phyloP scores from a whole-genome alignment of 92 coral and sea anemone genomes.

The Palythoa heliodiscus region DNA sequence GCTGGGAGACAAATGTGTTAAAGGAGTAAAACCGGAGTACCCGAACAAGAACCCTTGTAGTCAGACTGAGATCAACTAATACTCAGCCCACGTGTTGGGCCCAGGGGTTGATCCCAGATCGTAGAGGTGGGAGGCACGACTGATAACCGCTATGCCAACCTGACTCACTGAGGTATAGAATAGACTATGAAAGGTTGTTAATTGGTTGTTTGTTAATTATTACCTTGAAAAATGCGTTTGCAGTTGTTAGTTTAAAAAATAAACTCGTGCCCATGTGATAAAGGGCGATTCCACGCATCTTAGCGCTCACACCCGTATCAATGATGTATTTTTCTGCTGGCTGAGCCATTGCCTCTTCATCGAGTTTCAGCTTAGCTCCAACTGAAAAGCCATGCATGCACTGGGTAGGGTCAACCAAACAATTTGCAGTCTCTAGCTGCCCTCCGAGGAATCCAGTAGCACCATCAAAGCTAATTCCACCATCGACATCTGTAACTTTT shows the following conservation, averaged over 20 bases:
- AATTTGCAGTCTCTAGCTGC: constrained; percentile 52
- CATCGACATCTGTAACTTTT: constrained; percentile 49
- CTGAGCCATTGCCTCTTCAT: constrained; percentile 58
- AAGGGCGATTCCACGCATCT: constrained; percentile 62
- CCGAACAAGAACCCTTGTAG: too few species aligned
- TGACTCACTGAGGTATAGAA: too few species aligned
- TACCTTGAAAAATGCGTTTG: constrained; percentile 72
- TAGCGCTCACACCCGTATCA: constrained; percentile 76
- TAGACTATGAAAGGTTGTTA: too few species aligned
- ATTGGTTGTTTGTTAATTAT: not conserved
- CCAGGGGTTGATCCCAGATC: too few species aligned
- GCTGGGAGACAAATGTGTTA: too few species aligned
- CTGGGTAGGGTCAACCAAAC: constrained; percentile 67
- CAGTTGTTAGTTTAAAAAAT: constrained; percentile 69
- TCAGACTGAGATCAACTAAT: too few species aligned
- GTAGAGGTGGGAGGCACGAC: too few species aligned
- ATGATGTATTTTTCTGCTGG: constrained; percentile 70
- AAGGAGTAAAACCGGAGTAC: too few species aligned
- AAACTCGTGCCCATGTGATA: constrained; percentile 66
- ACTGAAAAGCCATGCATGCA: constrained; percentile 69
- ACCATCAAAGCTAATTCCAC: constrained; percentile 81
- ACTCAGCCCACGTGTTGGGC: too few species aligned
- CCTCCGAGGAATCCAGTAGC: constrained; percentile 57
- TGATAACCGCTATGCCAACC: too few species aligned
- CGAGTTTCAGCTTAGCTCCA: constrained; percentile 67